phyloP scores from a whole-genome alignment of 2,888 invertebrate genomes.

The Xylota segnis region DNA sequence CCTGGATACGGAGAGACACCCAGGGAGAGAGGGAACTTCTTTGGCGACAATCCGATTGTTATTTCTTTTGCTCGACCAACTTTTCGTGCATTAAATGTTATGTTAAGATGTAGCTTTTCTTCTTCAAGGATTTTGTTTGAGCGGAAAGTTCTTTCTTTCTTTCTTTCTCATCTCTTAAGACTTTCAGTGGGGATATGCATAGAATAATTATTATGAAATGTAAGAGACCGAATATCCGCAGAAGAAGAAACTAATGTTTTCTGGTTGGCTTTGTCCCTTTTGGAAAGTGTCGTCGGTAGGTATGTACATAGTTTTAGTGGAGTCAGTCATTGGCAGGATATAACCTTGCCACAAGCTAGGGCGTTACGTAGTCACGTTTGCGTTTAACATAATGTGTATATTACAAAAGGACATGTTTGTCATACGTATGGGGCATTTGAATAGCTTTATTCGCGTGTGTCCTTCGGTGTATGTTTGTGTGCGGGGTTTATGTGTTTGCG shows the following conservation, averaged over 20 bases:
- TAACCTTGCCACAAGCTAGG: constrained; percentile 49
- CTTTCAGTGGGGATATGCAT: constrained; percentile 55
- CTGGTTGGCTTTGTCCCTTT: no score
- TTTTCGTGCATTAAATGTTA: constrained; percentile 64
- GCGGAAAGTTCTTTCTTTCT: constrained; percentile 19
- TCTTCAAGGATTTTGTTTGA: constrained; percentile 33
- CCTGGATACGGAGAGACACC: no score
- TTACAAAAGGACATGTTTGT: constrained; percentile 42
- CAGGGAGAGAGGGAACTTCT: constrained; percentile 39
- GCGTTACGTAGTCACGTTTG: constrained; percentile 61
- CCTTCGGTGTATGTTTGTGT: constrained; percentile 10
- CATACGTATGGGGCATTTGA: constrained; percentile 34
- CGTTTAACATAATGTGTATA: constrained; percentile 57
- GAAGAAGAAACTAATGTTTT: constrained; percentile 14
- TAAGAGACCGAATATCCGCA: constrained; percentile 3
- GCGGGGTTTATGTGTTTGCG: neutral
- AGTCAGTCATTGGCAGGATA: constrained; percentile 30
- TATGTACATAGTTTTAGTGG: constrained; percentile 12
- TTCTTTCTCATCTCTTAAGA: constrained; percentile 22
- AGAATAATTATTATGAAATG: constrained; percentile 51
- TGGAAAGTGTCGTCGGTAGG: no score
- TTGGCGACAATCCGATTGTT: constrained; percentile 63
- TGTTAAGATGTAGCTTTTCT: constrained; percentile 44
- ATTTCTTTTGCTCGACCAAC: constrained; percentile 34
- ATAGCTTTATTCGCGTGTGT: constrained; percentile 28